Evolutionary conservation across 2,113 vertebrate genomes (phyloP).

Genomic region (Megatriorchis doriae): DNA sequence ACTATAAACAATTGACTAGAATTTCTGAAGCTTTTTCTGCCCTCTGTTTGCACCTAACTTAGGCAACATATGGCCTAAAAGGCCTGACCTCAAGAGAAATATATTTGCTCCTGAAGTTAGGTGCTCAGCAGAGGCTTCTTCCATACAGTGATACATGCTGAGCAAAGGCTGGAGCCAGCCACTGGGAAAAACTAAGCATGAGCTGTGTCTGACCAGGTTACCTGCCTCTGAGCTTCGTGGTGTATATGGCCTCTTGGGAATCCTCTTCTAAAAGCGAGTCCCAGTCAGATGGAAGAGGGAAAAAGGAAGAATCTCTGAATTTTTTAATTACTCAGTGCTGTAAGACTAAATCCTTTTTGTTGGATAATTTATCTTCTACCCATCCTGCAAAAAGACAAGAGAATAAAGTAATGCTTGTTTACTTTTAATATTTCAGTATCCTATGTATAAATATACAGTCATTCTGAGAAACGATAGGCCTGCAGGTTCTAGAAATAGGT

Average conservation of each 20-base stretch:
- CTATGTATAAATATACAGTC: not conserved
- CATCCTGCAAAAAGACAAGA: not conserved
- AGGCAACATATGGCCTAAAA: not conserved
- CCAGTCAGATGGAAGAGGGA: not conserved
- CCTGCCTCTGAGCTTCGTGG: not conserved
- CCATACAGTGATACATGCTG: not conserved
- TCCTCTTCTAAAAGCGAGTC: not conserved
- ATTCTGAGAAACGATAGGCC: not conserved
- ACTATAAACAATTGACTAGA: not conserved
- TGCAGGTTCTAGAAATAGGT: not conserved
- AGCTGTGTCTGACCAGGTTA: not conserved
- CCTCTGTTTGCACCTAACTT: not conserved
- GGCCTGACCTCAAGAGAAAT: not conserved
- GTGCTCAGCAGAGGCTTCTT: not conserved
- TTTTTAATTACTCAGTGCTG: not conserved
- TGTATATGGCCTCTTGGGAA: not conserved
- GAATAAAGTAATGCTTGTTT: not conserved
- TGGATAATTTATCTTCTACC: not conserved
- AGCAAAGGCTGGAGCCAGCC: not conserved
- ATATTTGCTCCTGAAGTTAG: not conserved
- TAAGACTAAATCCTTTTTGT: not conserved
- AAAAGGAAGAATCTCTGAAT: not conserved
- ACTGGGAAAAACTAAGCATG: not conserved
- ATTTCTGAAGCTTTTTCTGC: not conserved
- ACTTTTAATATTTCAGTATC: constrained; percentile 24